Conservation (phyloP, 1,140 invertebrate species). For the Leguminivora glycinivorella region DNA sequence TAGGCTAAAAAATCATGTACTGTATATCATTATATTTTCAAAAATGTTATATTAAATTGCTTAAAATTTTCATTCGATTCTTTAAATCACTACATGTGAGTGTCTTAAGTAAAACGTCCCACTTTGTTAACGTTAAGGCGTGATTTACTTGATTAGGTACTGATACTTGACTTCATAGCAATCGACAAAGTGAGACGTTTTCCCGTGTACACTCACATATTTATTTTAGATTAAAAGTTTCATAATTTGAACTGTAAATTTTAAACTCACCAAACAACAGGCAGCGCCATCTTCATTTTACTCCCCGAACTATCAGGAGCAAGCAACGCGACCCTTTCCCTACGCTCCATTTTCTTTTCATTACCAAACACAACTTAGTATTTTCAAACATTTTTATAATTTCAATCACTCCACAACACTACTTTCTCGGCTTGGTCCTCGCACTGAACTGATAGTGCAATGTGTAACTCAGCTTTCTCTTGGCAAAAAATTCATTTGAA, state of each 20-base stretch:
- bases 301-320: not conserved
- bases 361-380: not conserved
- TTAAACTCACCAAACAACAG: not conserved
- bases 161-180: too few relatives aligned
- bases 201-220: too few relatives aligned
- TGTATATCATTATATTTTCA: too few relatives aligned
- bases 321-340: not conserved
- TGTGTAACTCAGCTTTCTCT: slow-evolving; percentile 63
- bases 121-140: too few relatives aligned
- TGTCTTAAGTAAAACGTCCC: too few relatives aligned
- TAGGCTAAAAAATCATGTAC: too few relatives aligned
- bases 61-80: too few relatives aligned
- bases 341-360: slow-evolving; percentile 42
- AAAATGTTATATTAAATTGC: too few relatives aligned
- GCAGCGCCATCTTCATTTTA: not conserved
- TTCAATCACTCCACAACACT: slow-evolving; percentile 53
- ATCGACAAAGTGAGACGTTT: too few relatives aligned
- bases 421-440: slow-evolving; percentile 63
- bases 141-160: too few relatives aligned
- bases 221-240: too few relatives aligned
- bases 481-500: slow-evolving; percentile 75
- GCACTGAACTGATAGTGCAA: slow-evolving; percentile 51
- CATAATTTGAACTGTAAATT: not conserved
- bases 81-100: too few relatives aligned
- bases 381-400: slow-evolving; percentile 36